These are phyloP conservation scores for Lacerta bilineata DNA, from an alignment of 2,797 vertebrate species.

Conservation along the genomic window DNA sequence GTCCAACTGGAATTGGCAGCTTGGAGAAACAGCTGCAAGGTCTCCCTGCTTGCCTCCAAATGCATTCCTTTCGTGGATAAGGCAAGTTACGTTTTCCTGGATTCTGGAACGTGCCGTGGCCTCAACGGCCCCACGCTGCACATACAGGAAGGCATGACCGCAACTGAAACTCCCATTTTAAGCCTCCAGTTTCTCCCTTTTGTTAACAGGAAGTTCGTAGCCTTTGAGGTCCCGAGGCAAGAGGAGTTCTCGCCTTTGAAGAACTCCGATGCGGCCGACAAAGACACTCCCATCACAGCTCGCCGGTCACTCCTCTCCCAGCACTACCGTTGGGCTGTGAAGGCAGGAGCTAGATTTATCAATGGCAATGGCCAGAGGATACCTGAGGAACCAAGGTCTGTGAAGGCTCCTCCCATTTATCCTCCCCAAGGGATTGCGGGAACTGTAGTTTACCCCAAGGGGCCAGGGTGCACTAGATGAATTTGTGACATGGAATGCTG, in stretches of 20 bases:
- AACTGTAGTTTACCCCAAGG: too few species aligned
- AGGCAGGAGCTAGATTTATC: constrained; percentile 84
- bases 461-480: not conserved
- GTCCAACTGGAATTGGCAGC: not conserved
- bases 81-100: not conserved
- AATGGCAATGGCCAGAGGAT: constrained; percentile 77
- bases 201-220: constrained; percentile 88
- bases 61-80: not conserved
- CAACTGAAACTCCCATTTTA: not conserved
- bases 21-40: not conserved
- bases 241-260: constrained; percentile 96
- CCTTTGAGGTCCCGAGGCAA: constrained; percentile 90
- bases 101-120: not conserved
- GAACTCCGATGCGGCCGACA: constrained; percentile 84
- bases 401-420: not conserved
- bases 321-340: constrained; percentile 89
- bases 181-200: constrained; percentile 3
- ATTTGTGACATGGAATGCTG: too few species aligned
- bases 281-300: constrained; percentile 86
- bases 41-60: not conserved
- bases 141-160: accelerated
- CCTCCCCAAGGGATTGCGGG: not conserved
- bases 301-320: constrained; percentile 86
- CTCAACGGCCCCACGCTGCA: not conserved
- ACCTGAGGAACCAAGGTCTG: constrained; percentile 71